These are phyloP conservation scores for Tragelaphus imberbis DNA, from an alignment of 2,113 vertebrate species.

Conservation along the genomic window DNA sequence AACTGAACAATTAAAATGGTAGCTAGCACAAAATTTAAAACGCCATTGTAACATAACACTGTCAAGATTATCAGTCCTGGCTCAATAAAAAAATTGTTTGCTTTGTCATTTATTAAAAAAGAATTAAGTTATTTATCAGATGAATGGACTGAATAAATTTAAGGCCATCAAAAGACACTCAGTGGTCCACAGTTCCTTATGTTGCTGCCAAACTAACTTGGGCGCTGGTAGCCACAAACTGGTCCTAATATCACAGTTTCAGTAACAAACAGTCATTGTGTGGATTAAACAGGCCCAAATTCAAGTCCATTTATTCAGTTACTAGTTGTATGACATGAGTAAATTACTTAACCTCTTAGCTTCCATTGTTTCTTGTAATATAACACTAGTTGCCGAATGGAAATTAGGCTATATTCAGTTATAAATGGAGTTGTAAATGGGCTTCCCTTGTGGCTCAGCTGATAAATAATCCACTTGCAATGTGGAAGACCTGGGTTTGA, in stretches of 20 bases:
- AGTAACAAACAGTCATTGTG: background rate
- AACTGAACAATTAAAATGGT: constrained; percentile 47
- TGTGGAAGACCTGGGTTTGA: background rate
- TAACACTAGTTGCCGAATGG: background rate
- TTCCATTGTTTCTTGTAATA: background rate
- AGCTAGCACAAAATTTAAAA: constrained; percentile 50
- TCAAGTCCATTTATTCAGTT: background rate
- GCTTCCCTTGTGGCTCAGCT: background rate
- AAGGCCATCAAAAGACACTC: constrained; percentile 34
- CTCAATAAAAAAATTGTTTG: background rate
- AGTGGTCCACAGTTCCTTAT: background rate
- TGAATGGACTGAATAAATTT: constrained; percentile 33
- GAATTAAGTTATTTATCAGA: constrained; percentile 36
- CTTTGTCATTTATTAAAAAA: constrained; percentile 41
- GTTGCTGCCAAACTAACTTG: constrained; percentile 18
- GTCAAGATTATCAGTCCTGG: constrained; percentile 5
- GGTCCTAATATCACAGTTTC: background rate
- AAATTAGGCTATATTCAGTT: background rate
- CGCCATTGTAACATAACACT: constrained; percentile 34
- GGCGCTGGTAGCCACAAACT: background rate
- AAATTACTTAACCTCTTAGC: background rate
- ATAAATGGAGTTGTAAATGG: background rate
- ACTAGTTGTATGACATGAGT: background rate
- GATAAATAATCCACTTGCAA: background rate
- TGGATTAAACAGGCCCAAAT: background rate